Evolutionary conservation across 2,797 vertebrate species (phyloP).

Genomic region (Dicrostonyx torquatus): DNA sequence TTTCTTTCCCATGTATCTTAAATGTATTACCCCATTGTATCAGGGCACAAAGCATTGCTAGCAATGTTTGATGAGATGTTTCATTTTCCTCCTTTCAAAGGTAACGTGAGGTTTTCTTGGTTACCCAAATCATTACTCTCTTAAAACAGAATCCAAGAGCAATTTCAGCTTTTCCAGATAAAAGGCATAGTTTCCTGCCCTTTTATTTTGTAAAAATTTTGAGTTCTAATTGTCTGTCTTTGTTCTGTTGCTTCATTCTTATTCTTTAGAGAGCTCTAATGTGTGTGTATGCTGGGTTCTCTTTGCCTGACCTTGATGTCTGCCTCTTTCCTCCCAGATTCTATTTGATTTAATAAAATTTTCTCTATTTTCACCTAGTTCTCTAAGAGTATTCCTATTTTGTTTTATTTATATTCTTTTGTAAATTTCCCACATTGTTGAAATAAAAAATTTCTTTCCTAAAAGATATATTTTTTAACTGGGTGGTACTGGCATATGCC

Average conservation of each 20-base stretch:
- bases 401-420: neutral
- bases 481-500: neutral
- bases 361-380: neutral
- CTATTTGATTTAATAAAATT: neutral
- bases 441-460: neutral
- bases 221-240: neutral
- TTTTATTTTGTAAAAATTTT: constrained; percentile 34
- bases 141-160: neutral
- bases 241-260: neutral
- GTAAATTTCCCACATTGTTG: neutral
- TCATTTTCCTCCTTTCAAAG: constrained; percentile 26
- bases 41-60: neutral
- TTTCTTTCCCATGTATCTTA: constrained; percentile 26
- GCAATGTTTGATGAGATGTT: neutral
- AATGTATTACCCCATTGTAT: neutral
- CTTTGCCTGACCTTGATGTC: neutral
- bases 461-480: neutral
- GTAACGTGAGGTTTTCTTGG: neutral
- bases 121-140: constrained; percentile 7
- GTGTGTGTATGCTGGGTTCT: neutral
- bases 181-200: neutral
- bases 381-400: neutral
- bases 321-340: constrained; percentile 15
- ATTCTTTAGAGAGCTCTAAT: neutral
- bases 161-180: neutral